Conservation (phyloP, 2,113 vertebrate species). For the Trachemys scripta region DNA sequence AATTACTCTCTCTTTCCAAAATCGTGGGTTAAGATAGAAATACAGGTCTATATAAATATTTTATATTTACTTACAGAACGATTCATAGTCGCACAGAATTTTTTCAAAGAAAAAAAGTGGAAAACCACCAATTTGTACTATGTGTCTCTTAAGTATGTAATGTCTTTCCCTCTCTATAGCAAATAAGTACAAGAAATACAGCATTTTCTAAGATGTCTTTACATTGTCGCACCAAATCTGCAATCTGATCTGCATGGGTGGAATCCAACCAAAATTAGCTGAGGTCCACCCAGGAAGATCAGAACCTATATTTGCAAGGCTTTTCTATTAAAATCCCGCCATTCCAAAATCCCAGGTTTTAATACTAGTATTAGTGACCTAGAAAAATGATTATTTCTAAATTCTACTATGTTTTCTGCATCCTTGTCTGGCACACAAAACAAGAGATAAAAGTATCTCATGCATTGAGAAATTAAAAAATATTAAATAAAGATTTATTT, state of each 20-base stretch:
- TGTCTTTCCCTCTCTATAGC: not conserved
- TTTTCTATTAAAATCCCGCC: not conserved
- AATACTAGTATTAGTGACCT: not conserved
- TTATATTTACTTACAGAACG: not conserved
- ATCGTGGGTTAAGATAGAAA: not conserved
- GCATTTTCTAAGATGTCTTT: not conserved
- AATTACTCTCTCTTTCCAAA: not conserved
- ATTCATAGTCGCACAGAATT: not conserved
- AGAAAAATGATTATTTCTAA: not conserved
- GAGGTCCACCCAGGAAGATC: not conserved
- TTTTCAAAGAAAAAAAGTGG: no score
- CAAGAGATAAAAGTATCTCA: not conserved
- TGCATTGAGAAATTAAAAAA: not conserved
- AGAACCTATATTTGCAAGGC: not conserved
- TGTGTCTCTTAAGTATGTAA: not conserved
- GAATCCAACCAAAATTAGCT: not conserved
- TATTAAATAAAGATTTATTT: not conserved
- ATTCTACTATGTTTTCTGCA: not conserved
- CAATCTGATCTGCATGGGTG: not conserved
- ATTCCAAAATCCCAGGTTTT: not conserved
- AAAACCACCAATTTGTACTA: not conserved
- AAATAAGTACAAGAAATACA: not conserved
- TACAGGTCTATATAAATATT: not conserved
- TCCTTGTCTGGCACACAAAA: accelerated
- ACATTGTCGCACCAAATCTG: not conserved